Evolutionary conservation across 2,113 vertebrate species (phyloP), one percentile per base, ranked within the genome.

Genomic region (Nothoprocta perdicaria): DNA sequence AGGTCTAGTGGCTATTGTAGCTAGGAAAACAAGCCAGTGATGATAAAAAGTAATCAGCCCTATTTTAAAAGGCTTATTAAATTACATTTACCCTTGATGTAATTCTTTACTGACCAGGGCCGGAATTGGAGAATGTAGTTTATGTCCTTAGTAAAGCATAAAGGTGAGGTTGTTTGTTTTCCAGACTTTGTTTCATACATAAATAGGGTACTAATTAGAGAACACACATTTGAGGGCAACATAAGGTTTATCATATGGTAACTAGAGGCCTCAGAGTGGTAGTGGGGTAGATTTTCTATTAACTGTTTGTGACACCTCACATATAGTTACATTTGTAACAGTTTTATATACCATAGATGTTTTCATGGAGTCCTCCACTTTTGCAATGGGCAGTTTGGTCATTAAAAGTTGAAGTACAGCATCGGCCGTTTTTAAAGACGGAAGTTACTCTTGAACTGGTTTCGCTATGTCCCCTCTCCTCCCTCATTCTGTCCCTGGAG

Each of bases 401-500:
- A n/a, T 46, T 67, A 15, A 21, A 63, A 71, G 12, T 62, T 80
- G 31, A 68, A 65, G 22, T 48, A 38, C 11, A 40, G 10, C 10
- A 21, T 24, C 38, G 35, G 24, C 12, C 45, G 2, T 26, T 79
- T 23, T 80, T 88, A n/a, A 68, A 81, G 57, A 16, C 9, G 29
- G 5, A 68, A 55, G 58, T 22, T 81, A 29, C 11, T 57, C 90
- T 81, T 79, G 35, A 26, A 12, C 8, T 8, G 22, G 6, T 61
- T 76, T 86, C n/a, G 8, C 9, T 68, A 2, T 13, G 55, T 21
- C 6, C 4, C 4, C 19, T n/a, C 41, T 63, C 1, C 62, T 15
- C 7, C 9, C 8, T 62, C 8, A 40, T 18, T 4, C 1, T 35
- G 16, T 52, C 10, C 5, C 14, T 84, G 1, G 0, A 46, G 46